A percentile compares a stretch with the other conserved stretches of the same genome.
Conservation (phyloP, 2,797 vertebrate species). For the Macrochelys suwanniensis region DNA sequence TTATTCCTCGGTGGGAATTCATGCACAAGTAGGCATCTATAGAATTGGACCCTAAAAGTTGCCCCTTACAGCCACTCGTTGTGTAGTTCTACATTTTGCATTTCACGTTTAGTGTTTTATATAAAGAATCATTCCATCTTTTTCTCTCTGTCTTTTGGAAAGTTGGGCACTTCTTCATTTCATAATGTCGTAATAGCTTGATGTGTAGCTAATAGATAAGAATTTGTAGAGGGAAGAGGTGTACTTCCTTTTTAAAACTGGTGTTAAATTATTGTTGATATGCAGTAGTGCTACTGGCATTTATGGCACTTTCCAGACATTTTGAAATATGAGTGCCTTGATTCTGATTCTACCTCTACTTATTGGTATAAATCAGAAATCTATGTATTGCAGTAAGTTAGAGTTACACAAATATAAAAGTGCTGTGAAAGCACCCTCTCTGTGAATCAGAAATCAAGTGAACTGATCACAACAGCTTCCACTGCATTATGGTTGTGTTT, state of each 20-base stretch:
- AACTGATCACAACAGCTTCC: not conserved
- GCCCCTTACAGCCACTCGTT: not conserved
- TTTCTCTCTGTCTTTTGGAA: not conserved
- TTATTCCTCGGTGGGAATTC: accelerated
- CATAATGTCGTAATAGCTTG: not conserved
- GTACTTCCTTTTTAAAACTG: not conserved
- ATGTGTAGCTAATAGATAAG: not conserved
- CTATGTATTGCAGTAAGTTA: not conserved
- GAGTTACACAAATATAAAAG: not conserved
- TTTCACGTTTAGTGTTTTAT: not conserved
- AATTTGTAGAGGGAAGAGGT: not conserved
- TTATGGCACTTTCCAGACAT: not conserved
- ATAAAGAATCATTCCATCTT: not conserved
- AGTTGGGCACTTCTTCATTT: not conserved
- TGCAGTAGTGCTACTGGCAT: not conserved
- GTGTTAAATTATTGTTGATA: not conserved
- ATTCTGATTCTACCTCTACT: not conserved
- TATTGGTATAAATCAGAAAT: not conserved
- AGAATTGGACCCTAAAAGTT: not conserved
- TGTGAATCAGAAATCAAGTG: not conserved
- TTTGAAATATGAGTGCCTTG: not conserved
- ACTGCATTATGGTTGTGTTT: not conserved
- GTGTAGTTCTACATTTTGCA: not conserved
- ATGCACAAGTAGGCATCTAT: not conserved
- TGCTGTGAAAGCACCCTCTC: not conserved